phyloP scores from a whole-genome alignment of 2,888 invertebrate genomes.

The Leptogaster cylindrica region DNA sequence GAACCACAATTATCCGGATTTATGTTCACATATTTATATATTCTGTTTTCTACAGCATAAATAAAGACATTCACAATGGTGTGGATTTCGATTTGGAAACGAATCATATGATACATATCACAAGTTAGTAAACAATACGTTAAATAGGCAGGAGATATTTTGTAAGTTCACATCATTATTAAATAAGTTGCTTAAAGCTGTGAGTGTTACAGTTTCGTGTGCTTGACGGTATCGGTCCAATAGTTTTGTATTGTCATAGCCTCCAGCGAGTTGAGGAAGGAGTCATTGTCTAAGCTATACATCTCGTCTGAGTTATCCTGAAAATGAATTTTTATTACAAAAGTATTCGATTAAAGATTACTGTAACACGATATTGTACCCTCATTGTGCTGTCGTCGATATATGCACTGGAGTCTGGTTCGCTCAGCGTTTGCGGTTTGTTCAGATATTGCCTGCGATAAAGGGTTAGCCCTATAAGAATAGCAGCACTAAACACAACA shows the following conservation, averaged over 20 bases:
- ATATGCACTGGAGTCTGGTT: slow-evolving; percentile 86
- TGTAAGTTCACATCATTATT: no score
- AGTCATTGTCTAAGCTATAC: slow-evolving; percentile 93
- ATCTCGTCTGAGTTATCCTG: slow-evolving; percentile 93
- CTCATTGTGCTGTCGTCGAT: slow-evolving; percentile 85
- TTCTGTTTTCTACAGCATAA: no score
- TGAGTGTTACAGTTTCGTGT: slow-evolving; percentile 75
- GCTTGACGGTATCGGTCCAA: slow-evolving; percentile 91
- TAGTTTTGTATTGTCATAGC: slow-evolving; percentile 94
- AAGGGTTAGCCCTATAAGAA: slow-evolving; percentile 71
- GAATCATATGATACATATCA: slow-evolving; percentile 39
- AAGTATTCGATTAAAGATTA: not conserved
- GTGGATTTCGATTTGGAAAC: no score
- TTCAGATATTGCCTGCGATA: slow-evolving; percentile 78
- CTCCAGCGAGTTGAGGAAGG: slow-evolving; percentile 89
- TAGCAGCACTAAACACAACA: slow-evolving; percentile 69
- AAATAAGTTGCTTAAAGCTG: slow-evolving; percentile 32
- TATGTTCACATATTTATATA: no score
- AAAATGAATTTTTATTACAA: slow-evolving; percentile 43
- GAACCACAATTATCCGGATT: no score
- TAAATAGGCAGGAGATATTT: slow-evolving; percentile 38
- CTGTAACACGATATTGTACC: slow-evolving; percentile 64
- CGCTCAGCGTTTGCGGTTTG: slow-evolving; percentile 83
- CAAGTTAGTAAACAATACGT: slow-evolving; percentile 36
- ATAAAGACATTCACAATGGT: no score